Evolutionary conservation across 2,797 vertebrate genomes (phyloP), one percentile per base, ranked within the genome.

Genomic region (Buceros bicornis): DNA sequence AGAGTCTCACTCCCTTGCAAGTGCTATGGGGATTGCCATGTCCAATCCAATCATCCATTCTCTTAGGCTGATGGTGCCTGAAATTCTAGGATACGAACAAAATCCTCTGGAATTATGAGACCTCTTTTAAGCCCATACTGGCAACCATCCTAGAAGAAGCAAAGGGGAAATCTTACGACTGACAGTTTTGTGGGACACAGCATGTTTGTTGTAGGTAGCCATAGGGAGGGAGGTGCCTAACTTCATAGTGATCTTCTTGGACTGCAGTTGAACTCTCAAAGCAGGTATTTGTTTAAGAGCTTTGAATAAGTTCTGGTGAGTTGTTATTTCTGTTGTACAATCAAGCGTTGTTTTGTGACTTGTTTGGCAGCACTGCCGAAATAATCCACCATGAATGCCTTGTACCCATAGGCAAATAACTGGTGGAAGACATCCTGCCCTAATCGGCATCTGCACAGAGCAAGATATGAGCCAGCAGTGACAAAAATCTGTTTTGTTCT

Each of bases 401-500:
- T 13, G 5, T 80, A 67, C 79, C 72, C 12, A 2, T 21, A 89
- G 74, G 77, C 90, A 92, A 67, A 1, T 10, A 28, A 5, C 48
- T 89, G 64, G 73, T 40, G 42, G 89, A 87, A 96, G 82, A 92
- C 31, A 64, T 50, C 53, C 28, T 94, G 50, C 76, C 48, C 42
- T 83, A 64, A 87, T 87, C 71, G 66, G 31, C 64, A 67, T 74
- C 78, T 77, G 45, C 4, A 9, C 45, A 73, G 64, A 73, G 51
- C 4, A 1, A 94, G 77, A 84, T 67, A 45, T 13, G 40, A 92
- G 43, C 57, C 69, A 78, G 37, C 37, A 71, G 31, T 61, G 76
- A 64, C 50, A 80, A 61, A 89, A 94, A 69, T 42, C 21, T 61
- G 33, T 71, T 77, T 81, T 91, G 57, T 85, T 93, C 57, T 86